A percentile compares a stretch with the other conserved stretches of the same genome.
Evolutionary conservation across 1,140 invertebrate genomes (phyloP).

Genomic region (Coptotermes formosanus): DNA sequence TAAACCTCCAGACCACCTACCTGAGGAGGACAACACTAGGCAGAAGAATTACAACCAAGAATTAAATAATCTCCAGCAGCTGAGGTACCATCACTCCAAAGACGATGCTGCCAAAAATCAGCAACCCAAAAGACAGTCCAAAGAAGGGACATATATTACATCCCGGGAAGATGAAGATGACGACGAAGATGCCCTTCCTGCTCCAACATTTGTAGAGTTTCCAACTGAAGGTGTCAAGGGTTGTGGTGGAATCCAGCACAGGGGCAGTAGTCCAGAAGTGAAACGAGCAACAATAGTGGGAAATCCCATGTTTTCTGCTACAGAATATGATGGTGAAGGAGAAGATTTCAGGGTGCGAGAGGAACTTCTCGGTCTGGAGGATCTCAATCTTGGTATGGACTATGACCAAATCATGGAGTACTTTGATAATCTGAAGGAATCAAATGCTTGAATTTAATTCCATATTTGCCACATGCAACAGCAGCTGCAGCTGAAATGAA

Average conservation of each 20-base stretch:
- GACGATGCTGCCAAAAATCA: conserved; percentile 34
- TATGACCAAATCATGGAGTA: conserved; percentile 97
- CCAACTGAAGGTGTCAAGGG: conserved; percentile 22
- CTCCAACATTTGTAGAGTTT: conserved; percentile 40
- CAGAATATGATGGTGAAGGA: conserved; percentile 43
- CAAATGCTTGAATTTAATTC: conserved; percentile 52
- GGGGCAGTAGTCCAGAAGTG: conserved; percentile 55
- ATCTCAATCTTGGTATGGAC: conserved; percentile 85
- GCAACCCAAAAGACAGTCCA: conserved; percentile 26
- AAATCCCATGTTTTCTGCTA: conserved; percentile 77
- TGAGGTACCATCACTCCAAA: conserved; percentile 23
- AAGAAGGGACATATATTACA: conserved; percentile 20
- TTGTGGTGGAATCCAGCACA: conserved; percentile 35
- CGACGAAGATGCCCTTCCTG: conserved; percentile 35
- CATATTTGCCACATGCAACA: neutral
- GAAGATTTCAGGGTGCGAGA: conserved; percentile 43
- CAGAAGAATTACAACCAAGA: conserved; percentile 46
- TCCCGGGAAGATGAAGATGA: conserved; percentile 22
- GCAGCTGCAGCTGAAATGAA: neutral
- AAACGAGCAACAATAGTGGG: conserved; percentile 82
- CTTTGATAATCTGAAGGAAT: conserved; percentile 94
- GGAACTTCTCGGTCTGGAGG: conserved; percentile 65
- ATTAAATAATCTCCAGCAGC: conserved; percentile 37
- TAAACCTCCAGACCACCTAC: conserved; percentile 22
- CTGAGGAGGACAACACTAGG: conserved; percentile 39